Evolutionary conservation across 2,113 vertebrate genomes (phyloP), one percentile per base, ranked within the genome.

Genomic region (Chrysochloris asiatica): DNA sequence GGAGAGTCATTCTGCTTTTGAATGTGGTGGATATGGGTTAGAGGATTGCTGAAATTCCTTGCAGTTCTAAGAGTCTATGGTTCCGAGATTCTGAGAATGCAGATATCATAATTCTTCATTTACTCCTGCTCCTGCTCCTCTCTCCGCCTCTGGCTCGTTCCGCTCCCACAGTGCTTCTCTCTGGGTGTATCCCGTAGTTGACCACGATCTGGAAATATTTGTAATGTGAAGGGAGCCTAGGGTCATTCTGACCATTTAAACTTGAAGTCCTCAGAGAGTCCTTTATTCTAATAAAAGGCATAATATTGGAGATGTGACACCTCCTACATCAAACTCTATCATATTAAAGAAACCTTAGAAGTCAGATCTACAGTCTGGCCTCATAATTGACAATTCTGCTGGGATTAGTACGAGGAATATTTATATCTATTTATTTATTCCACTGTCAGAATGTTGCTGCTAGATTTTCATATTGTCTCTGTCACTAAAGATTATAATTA

Each of bases 301-400:
- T 98, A 97, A 98, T 98, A 98, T 98, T 97, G 98, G 98, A 97
- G 97, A 98, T 98, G 97, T 97, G 98, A 98, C 98, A 98, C 98
- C 98, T 80, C 97, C 96, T 97, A 97, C 97, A 98, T 99, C 98
- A 99, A 99, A 98, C 98, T 98, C 98, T 98, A 98, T 98, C 98
- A 98, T 98, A 98, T 99, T 99, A 99, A 98, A 98, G 98, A 98
- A 99, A 99, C 98, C 98, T 98, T 98, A 99, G 98, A 98, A 98
- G 97, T 98, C 95, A 93, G 91, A 85, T 94, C 97, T 98, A 95
- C 97, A 97, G 97, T 93, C 96, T 96, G 94, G 91, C 94, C 95
- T 96, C 94, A 97, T 97, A 95, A 97, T 98, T 98, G 98, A 97
- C 97, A 98, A 98, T 98, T 98, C 98, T 98, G 94, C 97, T 96